These are phyloP conservation scores for Tupaia tana DNA, from an alignment of 2,113 vertebrate species.

Conservation along the genomic window DNA sequence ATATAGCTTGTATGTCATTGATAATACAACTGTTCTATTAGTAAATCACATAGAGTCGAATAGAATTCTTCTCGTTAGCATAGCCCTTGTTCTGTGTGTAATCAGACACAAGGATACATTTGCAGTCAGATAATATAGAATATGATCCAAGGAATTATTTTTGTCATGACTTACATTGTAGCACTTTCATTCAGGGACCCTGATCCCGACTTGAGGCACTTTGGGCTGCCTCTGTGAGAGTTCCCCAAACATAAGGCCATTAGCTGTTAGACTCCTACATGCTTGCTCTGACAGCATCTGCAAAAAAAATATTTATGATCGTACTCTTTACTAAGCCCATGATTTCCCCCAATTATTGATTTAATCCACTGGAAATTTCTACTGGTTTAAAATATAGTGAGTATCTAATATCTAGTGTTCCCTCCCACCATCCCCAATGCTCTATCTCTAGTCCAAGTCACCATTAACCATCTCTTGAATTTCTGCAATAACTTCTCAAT, in stretches of 20 bases:
- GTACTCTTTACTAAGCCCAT: not conserved
- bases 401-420: not conserved
- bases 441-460: not conserved
- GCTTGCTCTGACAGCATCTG: not conserved
- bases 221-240: not conserved
- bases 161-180: not conserved
- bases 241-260: not conserved
- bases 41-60: not conserved
- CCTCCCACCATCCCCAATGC: not conserved
- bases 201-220: not conserved
- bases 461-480: not conserved
- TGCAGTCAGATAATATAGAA: not conserved
- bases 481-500: not conserved
- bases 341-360: not conserved
- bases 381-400: not conserved
- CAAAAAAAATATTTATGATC: not conserved
- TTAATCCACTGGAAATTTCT: not conserved
- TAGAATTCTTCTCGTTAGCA: not conserved
- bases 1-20: too few relatives aligned
- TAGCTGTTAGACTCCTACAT: not conserved
- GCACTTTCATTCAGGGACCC: not conserved
- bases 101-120: not conserved
- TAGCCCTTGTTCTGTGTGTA: not conserved
- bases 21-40: too few relatives aligned
- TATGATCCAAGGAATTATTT: not conserved